Conservation (phyloP, 2,888 invertebrate genomes). For the Leptura quadrifasciata region DNA sequence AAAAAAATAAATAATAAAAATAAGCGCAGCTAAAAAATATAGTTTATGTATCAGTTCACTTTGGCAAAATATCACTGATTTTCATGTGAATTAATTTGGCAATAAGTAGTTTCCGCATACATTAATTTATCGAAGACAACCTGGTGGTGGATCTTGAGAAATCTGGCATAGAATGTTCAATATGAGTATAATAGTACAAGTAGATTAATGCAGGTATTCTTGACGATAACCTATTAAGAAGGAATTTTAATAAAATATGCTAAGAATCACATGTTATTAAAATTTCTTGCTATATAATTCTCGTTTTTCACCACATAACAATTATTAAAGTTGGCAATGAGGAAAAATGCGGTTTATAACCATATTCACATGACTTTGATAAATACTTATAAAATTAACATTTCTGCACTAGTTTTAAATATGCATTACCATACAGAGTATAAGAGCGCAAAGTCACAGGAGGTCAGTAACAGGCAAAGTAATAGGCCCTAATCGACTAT, state of each 20-base stretch:
- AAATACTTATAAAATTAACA: neutral
- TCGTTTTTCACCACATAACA: neutral
- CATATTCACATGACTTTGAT: neutral
- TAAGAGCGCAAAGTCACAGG: constrained; percentile 5
- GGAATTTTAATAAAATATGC: neutral
- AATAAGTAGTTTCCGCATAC: no score
- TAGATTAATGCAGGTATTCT: no score
- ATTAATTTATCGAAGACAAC: no score
- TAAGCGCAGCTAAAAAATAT: no score
- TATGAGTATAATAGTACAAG: neutral
- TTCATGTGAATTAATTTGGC: no score
- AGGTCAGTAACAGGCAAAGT: constrained; percentile 24
- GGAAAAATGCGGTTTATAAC: neutral
- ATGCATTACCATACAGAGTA: neutral
- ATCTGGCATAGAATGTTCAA: no score
- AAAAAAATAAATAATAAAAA: no score
- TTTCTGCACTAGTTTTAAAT: neutral
- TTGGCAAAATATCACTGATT: no score
- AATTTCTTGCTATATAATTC: neutral
- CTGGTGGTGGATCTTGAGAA: no score
- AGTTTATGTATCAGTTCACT: no score
- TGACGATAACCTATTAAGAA: no score
- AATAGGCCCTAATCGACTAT: constrained; percentile 20
- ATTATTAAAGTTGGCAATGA: neutral
- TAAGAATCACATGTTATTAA: neutral